Evolutionary conservation across 2,797 vertebrate genomes (phyloP).

Genomic region (Betta splendens): DNA sequence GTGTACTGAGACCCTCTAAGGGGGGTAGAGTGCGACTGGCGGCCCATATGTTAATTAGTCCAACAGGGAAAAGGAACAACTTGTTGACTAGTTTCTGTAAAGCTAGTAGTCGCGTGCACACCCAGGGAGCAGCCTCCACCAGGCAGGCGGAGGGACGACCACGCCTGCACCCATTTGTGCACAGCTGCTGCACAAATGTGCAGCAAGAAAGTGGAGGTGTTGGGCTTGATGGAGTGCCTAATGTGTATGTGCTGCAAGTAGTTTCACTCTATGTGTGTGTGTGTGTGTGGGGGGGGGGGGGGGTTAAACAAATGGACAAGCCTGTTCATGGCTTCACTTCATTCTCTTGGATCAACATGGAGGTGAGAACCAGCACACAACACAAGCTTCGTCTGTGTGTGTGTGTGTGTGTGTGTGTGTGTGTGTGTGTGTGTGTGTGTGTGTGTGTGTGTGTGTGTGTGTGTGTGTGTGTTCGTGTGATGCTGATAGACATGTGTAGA

Average conservation of each 20-base stretch:
- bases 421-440: conserved; percentile 14
- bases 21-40: conserved; percentile 1
- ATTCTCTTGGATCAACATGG: conserved; percentile 61
- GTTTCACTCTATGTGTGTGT: conserved; percentile 31
- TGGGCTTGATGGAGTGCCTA: conserved; percentile 5
- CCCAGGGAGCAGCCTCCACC: neutral
- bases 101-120: neutral
- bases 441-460: conserved; percentile 5
- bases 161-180: conserved; percentile 19
- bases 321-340: conserved; percentile 14
- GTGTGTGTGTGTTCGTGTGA: conserved; percentile 40
- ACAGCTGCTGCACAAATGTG: conserved; percentile 55
- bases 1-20: conserved; percentile 52
- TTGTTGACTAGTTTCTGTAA: conserved; percentile 57
- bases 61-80: neutral
- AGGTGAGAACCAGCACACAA: conserved; percentile 64
- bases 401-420: conserved; percentile 12
- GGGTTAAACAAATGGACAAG: conserved; percentile 65
- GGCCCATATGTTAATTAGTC: conserved; percentile 49
- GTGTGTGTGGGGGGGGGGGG: conserved; percentile 12
- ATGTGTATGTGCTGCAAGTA: conserved; percentile 18
- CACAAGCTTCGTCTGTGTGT: conserved; percentile 15
- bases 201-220: conserved; percentile 35
- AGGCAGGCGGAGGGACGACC: conserved; percentile 16
- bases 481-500: conserved; percentile 20